Evolutionary conservation across 2,113 vertebrate genomes (phyloP), one percentile per base, ranked within the genome.

Genomic region (Rattus rattus): DNA sequence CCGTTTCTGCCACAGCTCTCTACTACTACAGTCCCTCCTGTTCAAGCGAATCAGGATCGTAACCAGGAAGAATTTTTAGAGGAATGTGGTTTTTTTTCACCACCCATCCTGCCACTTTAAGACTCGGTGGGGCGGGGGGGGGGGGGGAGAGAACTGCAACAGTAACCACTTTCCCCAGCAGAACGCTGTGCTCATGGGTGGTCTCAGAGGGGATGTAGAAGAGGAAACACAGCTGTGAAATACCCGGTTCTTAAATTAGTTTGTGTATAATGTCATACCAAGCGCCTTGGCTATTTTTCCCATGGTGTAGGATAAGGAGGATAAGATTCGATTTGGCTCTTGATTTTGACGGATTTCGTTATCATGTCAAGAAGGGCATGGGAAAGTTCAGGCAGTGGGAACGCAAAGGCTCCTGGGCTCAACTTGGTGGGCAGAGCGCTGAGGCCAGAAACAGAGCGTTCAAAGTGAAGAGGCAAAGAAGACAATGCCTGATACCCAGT

Each of bases 51-150:
- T 56, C 70, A 72, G 49, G 20, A 85, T 33, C 56, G 72, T 61
- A 86, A 92, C 63, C 20, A 80, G 86, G 26, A 91, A 36, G 36
- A 79, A 87, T 84, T 67, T 95, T 72, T 22, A 69, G 83, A 65
- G 6, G 12, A 56, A 26, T 5, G 1, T 65, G 24, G 59, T 11
- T 47, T 86, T 93, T 76, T 77, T 49, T 8, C 2, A 52, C 20
- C n/a, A 83, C 8, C 47, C 22, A 43, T 76, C 22, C 17, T 65
- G 22, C 33, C 54, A 90, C 69, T 24, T 28, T 83, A 49, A 90
- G 28, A 28, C 52, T 95, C 59, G 3, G 24, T 4, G 59, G 59
- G 52, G 3, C 9, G 39, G 19, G 0, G 19, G 4, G 59, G 59
- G 52, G 3, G 20, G 39, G 19, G 0, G 19, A 4, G 30, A 39